Evolutionary conservation across 2,113 vertebrate species (phyloP).

Genomic region (Anarrhichthys ocellatus): DNA sequence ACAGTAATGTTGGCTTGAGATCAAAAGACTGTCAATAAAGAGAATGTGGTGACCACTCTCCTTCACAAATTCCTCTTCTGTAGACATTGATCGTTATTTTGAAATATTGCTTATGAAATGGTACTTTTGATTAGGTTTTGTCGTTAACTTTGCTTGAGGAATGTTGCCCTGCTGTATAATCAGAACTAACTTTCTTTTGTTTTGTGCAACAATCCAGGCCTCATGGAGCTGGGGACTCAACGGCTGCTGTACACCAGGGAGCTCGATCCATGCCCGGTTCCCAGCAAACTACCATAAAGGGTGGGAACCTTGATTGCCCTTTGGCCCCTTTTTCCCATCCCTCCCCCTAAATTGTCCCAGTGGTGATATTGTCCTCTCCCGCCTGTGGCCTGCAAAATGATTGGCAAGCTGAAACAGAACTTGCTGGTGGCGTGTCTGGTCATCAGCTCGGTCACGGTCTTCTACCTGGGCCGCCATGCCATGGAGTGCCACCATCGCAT

Average conservation of each 20-base stretch:
- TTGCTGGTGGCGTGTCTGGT: conserved; percentile 93
- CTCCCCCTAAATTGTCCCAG: conserved; percentile 24
- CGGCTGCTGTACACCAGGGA: conserved; percentile 74
- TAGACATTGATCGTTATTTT: conserved; percentile 7
- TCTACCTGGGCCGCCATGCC: conserved; percentile 94
- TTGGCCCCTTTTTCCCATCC: conserved; percentile 31
- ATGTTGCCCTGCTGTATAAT: neutral
- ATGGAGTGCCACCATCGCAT: conserved; percentile 97
- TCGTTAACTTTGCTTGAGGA: neutral
- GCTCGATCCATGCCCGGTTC: conserved; percentile 67
- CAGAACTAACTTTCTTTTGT: conserved; percentile 27
- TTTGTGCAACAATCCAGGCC: conserved; percentile 70
- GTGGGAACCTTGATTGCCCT: conserved; percentile 52
- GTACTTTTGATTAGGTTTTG: neutral
- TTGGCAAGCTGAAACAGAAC: conserved; percentile 97
- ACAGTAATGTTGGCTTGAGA: neutral
- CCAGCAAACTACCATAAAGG: conserved; percentile 73
- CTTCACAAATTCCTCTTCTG: neutral
- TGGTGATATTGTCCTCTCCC: conserved; percentile 49
- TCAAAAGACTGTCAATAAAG: conserved; percentile 19
- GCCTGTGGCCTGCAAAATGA: conserved; percentile 82
- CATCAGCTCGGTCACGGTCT: conserved; percentile 94
- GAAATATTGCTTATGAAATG: neutral
- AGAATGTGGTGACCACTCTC: conserved; percentile 13
- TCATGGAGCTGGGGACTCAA: conserved; percentile 81